Base-by-base conservation (phyloP, 2,797 vertebrate genomes). In the Coilia nasus region DNA sequence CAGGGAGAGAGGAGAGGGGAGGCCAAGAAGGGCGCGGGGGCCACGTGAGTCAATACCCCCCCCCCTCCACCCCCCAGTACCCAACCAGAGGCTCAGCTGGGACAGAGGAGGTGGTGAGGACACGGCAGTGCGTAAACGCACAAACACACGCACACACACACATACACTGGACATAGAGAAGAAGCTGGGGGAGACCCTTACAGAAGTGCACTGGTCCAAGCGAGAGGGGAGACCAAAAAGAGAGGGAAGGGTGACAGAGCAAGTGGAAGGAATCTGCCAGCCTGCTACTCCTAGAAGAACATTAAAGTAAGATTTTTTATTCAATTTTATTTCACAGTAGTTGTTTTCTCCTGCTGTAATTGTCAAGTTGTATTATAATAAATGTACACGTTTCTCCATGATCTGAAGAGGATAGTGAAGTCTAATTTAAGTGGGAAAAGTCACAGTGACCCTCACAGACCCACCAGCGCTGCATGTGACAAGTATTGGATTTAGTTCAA, bases 41-140 rank as follows among this genome's bases (percentile, higher is more conserved):
- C 93, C 93, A 92, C 62, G 81, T 94, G 93, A 96, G 95, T 94
- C 94, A 95, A 94, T 93, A 95, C 94, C 93, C 91, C 86, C 90
- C 85, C 86, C 91, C 92, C 9, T 54, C 9, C 46, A 47, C n/a
- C n/a, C n/a, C n/a, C 0, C 25, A 17, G 28, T 15, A 78, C 5
- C 71, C 71, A 78, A 78, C 71, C 71, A 78, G 64, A 14, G 31
- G 11, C 64, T 71, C 64, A 35, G 64, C 64, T 31, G 64, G 25
- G 28, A 3, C 25, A 7, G 28, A 28, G 28, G 64, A 71, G 28
- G 28, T 14, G 12, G 28, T 5, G 64, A 71, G 25, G 28, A 35
- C 12, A 19, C 15, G 64, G 31, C 25, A 31, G 64, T 15, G 28
- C 7, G 19, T 21, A 78, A 6, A 78, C 31, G 31, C 17, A 78